Evolutionary conservation across 1,140 invertebrate species (phyloP).

Genomic region (Pseudomyrmex cubaensis): DNA sequence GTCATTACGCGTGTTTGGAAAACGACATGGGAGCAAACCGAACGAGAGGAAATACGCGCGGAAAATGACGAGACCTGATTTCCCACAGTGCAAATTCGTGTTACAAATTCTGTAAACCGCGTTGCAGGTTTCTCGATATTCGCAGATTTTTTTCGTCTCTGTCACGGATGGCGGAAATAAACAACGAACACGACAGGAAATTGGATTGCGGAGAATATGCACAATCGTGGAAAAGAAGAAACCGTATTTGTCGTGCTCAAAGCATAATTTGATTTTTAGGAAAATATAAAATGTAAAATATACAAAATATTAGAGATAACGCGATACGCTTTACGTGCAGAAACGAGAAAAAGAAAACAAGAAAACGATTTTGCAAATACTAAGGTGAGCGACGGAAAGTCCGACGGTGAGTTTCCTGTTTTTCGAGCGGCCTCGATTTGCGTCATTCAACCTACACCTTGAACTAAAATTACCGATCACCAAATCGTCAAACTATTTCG

Average conservation of each 20-base stretch:
- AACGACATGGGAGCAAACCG: background rate
- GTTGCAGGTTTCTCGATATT: background rate
- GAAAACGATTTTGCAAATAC: background rate
- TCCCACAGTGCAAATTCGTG: slow-evolving; percentile 1
- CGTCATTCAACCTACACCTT: slow-evolving; percentile 83
- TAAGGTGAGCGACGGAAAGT: background rate
- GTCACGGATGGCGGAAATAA: slow-evolving; percentile 41
- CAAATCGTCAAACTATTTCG: slow-evolving; percentile 78
- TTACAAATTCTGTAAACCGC: slow-evolving; percentile 40
- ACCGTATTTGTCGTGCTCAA: background rate
- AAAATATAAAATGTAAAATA: slow-evolving; percentile 32
- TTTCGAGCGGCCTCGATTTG: slow-evolving; percentile 70
- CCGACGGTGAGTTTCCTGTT: slow-evolving; percentile 73
- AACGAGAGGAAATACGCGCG: slow-evolving; percentile 4
- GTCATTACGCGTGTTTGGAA: slow-evolving; percentile 28
- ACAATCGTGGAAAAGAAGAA: background rate
- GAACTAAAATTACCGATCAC: slow-evolving; percentile 81
- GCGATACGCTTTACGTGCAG: background rate
- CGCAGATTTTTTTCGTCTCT: slow-evolving; percentile 17
- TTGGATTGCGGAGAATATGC: slow-evolving; percentile 20
- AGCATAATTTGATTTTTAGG: slow-evolving; percentile 24
- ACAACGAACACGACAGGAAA: slow-evolving; percentile 49
- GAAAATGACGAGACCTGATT: slow-evolving; percentile 31
- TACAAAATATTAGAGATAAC: background rate
- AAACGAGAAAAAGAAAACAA: background rate